Evolutionary conservation across 37 sponge, comb jelly and placozoan species (phyloP).

Genomic region (Lycopodina hypogea): DNA sequence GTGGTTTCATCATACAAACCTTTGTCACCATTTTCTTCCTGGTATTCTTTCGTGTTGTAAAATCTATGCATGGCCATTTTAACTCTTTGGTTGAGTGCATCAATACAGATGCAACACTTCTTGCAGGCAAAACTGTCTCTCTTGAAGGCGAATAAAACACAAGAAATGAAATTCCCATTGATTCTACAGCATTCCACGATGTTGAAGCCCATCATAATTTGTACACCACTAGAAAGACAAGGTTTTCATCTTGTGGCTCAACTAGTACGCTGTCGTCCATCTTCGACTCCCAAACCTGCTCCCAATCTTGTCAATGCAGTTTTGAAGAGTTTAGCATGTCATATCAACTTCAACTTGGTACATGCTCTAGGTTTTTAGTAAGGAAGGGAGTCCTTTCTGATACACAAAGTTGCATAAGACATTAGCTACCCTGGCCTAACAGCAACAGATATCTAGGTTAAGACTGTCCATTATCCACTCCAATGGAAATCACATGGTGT

Average conservation of each 20-base stretch:
- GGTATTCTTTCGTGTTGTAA: neutral
- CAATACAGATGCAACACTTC: neutral
- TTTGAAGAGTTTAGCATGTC: neutral
- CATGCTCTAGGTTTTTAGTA: neutral
- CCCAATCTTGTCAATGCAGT: neutral
- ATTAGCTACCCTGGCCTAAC: too few species aligned
- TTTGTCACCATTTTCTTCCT: neutral
- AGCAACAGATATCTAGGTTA: too few species aligned
- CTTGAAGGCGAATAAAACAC: neutral
- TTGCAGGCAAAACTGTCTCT: neutral
- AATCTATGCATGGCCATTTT: neutral
- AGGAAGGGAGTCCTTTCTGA: neutral
- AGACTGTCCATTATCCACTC: neutral
- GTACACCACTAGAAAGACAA: neutral
- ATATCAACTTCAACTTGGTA: neutral
- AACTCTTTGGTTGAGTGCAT: neutral
- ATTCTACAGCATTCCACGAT: neutral
- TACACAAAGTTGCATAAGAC: neutral
- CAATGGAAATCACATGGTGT: neutral
- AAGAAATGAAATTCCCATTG: neutral
- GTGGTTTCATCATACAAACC: neutral
- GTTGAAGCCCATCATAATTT: neutral
- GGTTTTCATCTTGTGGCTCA: constrained; percentile 1
- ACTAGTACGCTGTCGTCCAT: neutral
- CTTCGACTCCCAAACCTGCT: neutral